Base-by-base conservation (phyloP, 2,888 invertebrate species). In the Eumacrocentrus americanus region DNA sequence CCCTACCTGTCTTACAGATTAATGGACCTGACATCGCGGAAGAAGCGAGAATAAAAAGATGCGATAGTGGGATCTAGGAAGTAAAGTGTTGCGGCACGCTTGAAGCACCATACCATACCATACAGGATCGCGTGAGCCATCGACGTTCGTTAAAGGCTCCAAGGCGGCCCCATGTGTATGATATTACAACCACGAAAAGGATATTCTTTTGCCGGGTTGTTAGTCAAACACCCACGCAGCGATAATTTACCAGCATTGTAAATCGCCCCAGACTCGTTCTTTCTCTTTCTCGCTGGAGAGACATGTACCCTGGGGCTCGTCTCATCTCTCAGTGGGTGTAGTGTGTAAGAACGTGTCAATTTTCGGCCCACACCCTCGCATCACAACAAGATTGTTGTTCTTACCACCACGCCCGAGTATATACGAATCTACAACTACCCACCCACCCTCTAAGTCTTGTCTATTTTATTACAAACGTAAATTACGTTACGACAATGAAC, bases 191-290 rank as follows among this genome's bases (percentile, higher is more conserved):
- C 25, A 46, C 52, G 37, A 34, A 35, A 51, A 6, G 20, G 7
- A 50, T 55, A 61, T 55, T 54, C 65, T 64, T 67, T 65, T 64
- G 48, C 50, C 60, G 35, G 62, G 56, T 63, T 48, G 38, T 57
- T 58, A 56, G 40, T 53, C 18, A 38, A 56, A 65, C 71, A 66
- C 70, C 71, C 65, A 69, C 72, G 63, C 57, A 62, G 37, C 52
- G 40, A 65, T 71, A 73, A 73, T 75, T 71, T 72, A 73, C 67
- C 63, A 60, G 67, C 61, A 72, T 71, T 74, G 72, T 70, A 74
- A 75, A 75, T 75, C 65, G 70, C 58, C 65, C 61, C 18, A 54
- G 16, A 29, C 46, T 46, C 14, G 59, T 37, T 22, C 34, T 14
- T 16, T 29, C 54, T 35, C 35, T 18, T 44, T n/a, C n/a, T n/a